Evolutionary conservation across 2,113 vertebrate genomes (phyloP), one percentile per base, ranked within the genome.

Genomic region (Ptyas mucosa): DNA sequence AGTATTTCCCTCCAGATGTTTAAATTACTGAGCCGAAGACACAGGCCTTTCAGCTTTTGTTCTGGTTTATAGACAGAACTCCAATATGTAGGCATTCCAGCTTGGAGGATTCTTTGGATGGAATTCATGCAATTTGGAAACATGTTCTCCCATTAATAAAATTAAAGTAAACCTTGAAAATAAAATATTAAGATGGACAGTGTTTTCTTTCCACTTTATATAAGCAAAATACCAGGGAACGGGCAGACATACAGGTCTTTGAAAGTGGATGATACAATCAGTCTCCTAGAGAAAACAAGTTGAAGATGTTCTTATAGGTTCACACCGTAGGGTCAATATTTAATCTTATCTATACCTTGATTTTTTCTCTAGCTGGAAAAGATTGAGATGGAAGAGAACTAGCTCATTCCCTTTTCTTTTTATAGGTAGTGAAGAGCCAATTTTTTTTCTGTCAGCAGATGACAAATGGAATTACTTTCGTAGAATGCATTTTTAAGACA

Each of bases 391-490:
- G 51, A 55, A 85, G 53, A 89, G 43, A 39, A 85, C 26, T 10
- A 92, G 87, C 69, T 29, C 14, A 24, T 90, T 34, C 21, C 3
- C 8, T 86, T 91, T 96, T 95, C 20, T 95, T 95, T 90, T 91
- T 94, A 57, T 93, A 91, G 94, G 81, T 96, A 95, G 92, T 8
- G 10, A 95, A 85, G 94, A 95, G 21, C 85, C 57, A 91, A 95
- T 91, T 90, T 94, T 89, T 89, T 89, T 94, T 90, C 92, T 95
- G 93, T 95, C 94, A 96, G 85, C 46, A 91, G 94, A 0, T 95
- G 94, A 95, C 75, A 96, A 96, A 93, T 93, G 94, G 91, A 81
- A 91, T 53, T 94, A 69, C 89, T 94, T 94, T 93, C 89, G 95
- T 51, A 94, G 92, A 95, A 94, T 0, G 0, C 1, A 92, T 94